A percentile compares a stretch with the other conserved stretches of the same genome.
These are phyloP conservation scores for Callipepla squamata DNA, from an alignment of 2,113 vertebrate genomes.

Conservation along the genomic window DNA sequence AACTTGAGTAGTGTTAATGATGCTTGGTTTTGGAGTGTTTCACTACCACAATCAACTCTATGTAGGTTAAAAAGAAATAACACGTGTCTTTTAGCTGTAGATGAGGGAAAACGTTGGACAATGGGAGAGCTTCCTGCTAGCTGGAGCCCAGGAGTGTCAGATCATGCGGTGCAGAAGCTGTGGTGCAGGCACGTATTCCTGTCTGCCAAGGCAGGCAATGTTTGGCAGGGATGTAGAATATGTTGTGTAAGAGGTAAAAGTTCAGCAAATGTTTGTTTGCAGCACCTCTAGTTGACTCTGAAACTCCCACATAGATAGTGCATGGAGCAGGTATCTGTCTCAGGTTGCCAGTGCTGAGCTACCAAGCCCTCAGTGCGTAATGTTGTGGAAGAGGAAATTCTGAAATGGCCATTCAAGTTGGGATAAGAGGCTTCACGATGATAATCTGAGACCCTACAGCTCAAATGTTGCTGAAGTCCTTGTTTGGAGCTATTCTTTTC, in stretches of 20 bases:
- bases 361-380: background rate
- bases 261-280: background rate
- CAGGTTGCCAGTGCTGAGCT: fast-evolving
- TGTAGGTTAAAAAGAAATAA: background rate
- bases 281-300: background rate
- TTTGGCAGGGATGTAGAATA: background rate
- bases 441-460: background rate
- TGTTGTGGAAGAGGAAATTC: background rate
- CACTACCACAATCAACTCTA: background rate
- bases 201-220: background rate
- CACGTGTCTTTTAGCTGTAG: fast-evolving
- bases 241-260: background rate
- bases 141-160: background rate
- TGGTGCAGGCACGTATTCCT: background rate
- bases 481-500: background rate
- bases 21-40: background rate
- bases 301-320: fast-evolving
- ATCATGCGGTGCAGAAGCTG: background rate
- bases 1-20: background rate
- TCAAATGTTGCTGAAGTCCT: background rate
- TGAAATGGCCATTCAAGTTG: background rate
- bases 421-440: background rate
- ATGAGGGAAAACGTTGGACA: background rate
- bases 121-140: background rate
- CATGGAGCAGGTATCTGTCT: background rate